Conservation (phyloP, 2,888 invertebrate genomes). For the Hypena proboscidalis region DNA sequence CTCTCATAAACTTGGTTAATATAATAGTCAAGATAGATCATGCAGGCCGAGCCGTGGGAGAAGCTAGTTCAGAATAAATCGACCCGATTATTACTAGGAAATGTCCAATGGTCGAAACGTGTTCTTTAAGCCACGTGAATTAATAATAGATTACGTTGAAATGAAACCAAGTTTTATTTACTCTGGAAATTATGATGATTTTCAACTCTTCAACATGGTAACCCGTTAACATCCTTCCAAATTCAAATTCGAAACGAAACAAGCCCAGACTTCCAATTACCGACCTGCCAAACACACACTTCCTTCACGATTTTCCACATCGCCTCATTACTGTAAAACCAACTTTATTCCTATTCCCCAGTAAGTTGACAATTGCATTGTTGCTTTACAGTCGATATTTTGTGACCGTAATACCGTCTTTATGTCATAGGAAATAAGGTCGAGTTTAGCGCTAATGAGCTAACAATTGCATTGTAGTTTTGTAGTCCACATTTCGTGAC, state of each 20-base stretch:
- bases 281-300: slow-evolving; percentile 13
- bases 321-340: not conserved
- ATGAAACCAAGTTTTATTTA: not conserved
- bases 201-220: slow-evolving; percentile 5
- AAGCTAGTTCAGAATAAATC: too few species aligned
- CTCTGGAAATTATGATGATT: not conserved
- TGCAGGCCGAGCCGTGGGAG: too few species aligned
- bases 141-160: too few species aligned
- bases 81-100: too few species aligned
- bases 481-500: slow-evolving; percentile 37
- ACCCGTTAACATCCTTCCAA: slow-evolving; percentile 14
- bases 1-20: too few species aligned
- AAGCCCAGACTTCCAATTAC: slow-evolving; percentile 13
- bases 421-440: not conserved
- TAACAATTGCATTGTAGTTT: slow-evolving; percentile 10
- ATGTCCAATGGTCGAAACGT: too few species aligned
- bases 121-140: too few species aligned
- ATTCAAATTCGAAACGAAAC: slow-evolving; percentile 16
- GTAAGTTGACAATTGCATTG: too few species aligned
- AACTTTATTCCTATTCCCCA: not conserved
- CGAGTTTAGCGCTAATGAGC: slow-evolving; percentile 2
- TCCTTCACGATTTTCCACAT: slow-evolving; percentile 3
- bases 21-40: too few species aligned
- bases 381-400: too few species aligned
- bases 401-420: not conserved